Evolutionary conservation across 2,797 vertebrate species (phyloP), one percentile per base, ranked within the genome.

Genomic region (Diplodus sargus): DNA sequence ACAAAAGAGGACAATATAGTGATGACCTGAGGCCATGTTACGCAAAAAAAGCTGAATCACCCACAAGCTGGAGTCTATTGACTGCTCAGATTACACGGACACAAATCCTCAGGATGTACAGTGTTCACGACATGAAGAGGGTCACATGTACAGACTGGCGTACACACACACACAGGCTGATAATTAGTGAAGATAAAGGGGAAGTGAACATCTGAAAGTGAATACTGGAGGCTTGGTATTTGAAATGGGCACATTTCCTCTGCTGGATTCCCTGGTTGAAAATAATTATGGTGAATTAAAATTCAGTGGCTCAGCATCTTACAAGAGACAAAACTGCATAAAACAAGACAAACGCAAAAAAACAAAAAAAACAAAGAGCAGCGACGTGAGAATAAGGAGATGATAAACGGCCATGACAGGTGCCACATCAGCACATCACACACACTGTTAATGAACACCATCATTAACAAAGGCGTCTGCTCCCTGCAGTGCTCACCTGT

Each of bases 391-490:
- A 56, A 71, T 23, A 1, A 63, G 52, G 53, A 34, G 61, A 64
- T 2, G 62, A 60, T 74, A 10, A 80, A 72, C 10, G 28, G 14
- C 25, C 9, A 2, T n/a, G 69, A 74, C 65, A 74, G 57, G 61
- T 53, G 78, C 22, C 56, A 60, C 64, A 66, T 76, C 79, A 76
- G 83, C 83, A 73, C 59, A 73, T 70, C 78, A 45, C 74, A 66
- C 54, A 58, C 51, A 4, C 34, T 34, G 71, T 62, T 84, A 59
- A 79, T 84, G 60, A 84, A 74, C 76, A 39, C 16, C 56, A 2
- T 58, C 66, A 58, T 79, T 82, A 84, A 64, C 42, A 18, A 20
- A 57, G 63, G 18, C 58, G 18, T 4, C 28, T 18, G 70, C 42
- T 57, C 65, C 59, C 64, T 53, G 64, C 48, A 17, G 63, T 10